phyloP scores from a whole-genome alignment of 1,140 invertebrate species.

The Oryctes rhinoceros region DNA sequence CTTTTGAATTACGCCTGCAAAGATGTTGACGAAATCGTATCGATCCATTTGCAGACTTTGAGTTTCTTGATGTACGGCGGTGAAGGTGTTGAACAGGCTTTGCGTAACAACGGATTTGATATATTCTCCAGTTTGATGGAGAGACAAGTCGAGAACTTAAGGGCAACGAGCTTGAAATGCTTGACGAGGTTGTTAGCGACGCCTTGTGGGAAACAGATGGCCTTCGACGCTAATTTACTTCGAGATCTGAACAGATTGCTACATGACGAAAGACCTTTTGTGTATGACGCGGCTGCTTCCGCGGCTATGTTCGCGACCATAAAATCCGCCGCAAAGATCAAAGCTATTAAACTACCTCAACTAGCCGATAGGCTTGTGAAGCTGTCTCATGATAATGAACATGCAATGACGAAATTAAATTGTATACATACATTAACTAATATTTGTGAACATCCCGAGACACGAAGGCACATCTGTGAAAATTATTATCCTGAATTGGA shows the following conservation, averaged over 20 bases:
- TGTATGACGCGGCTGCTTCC: conserved; percentile 52
- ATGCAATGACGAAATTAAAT: conserved; percentile 51
- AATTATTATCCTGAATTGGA: conserved; percentile 49
- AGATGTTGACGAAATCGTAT: conserved; percentile 47
- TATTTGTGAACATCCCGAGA: conserved; percentile 53
- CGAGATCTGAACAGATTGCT: conserved; percentile 49
- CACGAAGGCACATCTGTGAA: conserved; percentile 48
- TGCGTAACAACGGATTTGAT: conserved; percentile 50
- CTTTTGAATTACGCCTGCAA: conserved; percentile 49
- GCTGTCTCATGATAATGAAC: conserved; percentile 49
- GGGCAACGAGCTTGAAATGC: conserved; percentile 46
- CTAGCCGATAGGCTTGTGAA: conserved; percentile 51
- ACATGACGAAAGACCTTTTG: conserved; percentile 50
- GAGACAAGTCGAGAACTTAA: conserved; percentile 29
- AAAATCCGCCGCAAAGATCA: conserved; percentile 51
- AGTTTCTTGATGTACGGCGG: conserved; percentile 50
- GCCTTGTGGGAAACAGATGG: conserved; percentile 50
- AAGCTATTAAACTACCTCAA: conserved; percentile 49
- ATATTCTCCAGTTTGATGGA: conserved; percentile 48
- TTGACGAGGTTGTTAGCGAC: conserved; percentile 48
- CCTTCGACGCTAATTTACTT: conserved; percentile 49
- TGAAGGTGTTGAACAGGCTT: conserved; percentile 51
- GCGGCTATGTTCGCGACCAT: conserved; percentile 56
- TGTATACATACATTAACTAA: conserved; percentile 53
- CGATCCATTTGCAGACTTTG: conserved; percentile 52